Base-by-base conservation (phyloP, 2,888 invertebrate genomes). In the Heliothis peltigera region DNA sequence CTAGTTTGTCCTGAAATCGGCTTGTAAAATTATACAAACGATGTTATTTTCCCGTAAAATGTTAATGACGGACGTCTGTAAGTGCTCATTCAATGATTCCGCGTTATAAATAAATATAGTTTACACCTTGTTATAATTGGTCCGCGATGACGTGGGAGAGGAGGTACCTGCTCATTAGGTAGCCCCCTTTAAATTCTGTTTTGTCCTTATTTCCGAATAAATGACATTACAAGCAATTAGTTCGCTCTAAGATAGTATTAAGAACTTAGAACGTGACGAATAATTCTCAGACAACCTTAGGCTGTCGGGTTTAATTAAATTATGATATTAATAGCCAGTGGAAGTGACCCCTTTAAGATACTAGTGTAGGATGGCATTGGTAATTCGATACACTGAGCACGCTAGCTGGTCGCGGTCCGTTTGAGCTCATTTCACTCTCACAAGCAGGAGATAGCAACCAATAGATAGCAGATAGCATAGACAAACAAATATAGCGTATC, bases 341-440 rank as follows among this genome's bases (percentile, higher is more conserved):
- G 57, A 63, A 77, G 17, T 74, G 65, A 67, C 65, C 65, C 64
- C 59, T 52, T 70, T 60, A 56, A 44, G 54, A 21, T 48, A n/a
- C 44, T 39, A 46, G 61, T 71, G 48, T 68, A 60, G 76, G 69
- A 66, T 66, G 62, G 75, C 76, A 61, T 64, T 60, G 77, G 76
- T 73, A 77, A 84, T 83, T 71, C 63, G 75, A 80, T 77, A 79
- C 59, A 66, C 64, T 51, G 59, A 61, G 64, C 65, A 59, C 52
- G 53, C 63, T 64, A 62, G 39, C 44, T 42, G 42, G 64, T 65
- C 60, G 58, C 56, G 54, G 64, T 57, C 44, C 51, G 61, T 47
- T 73, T 53, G 48, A 58, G 56, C 60, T 51, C 53, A 57, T 60
- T 70, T 60, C 65, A 70, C 76, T 73, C 70, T 64, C 64, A 51